Percentiles rank a stretch among this genome's conserved stretches.
Evolutionary conservation across 2,797 vertebrate genomes (phyloP).

Genomic region (Sebastolobus alascanus): DNA sequence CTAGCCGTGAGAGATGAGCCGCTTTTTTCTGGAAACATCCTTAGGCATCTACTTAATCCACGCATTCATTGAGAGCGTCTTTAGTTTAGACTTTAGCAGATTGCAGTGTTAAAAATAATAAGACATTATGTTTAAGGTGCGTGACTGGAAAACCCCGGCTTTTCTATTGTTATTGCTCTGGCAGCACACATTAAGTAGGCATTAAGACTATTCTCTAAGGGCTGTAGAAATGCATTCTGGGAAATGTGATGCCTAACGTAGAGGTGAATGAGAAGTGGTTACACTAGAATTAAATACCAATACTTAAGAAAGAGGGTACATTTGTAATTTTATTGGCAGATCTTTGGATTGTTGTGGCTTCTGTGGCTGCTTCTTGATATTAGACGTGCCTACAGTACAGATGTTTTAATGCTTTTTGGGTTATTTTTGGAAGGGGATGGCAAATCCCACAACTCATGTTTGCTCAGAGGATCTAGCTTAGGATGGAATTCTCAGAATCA

Average conservation of each 20-base stretch:
- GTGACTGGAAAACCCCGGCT: slow-evolving; percentile 16
- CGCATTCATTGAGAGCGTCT: neutral
- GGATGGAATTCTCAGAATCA: slow-evolving; percentile 45
- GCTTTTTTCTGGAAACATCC: neutral
- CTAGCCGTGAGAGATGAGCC: neutral
- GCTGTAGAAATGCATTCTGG: slow-evolving; percentile 22
- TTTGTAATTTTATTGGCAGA: neutral
- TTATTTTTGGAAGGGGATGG: slow-evolving; percentile 65
- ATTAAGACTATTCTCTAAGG: slow-evolving; percentile 9
- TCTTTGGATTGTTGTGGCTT: neutral
- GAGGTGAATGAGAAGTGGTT: neutral
- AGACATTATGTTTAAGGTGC: slow-evolving; percentile 9
- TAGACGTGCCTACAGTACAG: slow-evolving; percentile 22
- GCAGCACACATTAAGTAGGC: slow-evolving; percentile 5
- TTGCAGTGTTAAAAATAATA: neutral
- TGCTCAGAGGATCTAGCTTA: slow-evolving; percentile 47
- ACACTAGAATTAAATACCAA: neutral
- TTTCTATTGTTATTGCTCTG: slow-evolving; percentile 19
- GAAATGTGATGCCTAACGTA: slow-evolving; percentile 1
- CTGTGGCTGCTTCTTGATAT: slow-evolving; percentile 20
- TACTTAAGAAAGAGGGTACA: neutral
- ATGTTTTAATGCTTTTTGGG: slow-evolving; percentile 60
- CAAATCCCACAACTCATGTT: slow-evolving; percentile 62
- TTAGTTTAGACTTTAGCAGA: neutral
- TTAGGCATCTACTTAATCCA: neutral